Conservation (phyloP, 2,797 vertebrate species). For the Fratercula arctica region DNA sequence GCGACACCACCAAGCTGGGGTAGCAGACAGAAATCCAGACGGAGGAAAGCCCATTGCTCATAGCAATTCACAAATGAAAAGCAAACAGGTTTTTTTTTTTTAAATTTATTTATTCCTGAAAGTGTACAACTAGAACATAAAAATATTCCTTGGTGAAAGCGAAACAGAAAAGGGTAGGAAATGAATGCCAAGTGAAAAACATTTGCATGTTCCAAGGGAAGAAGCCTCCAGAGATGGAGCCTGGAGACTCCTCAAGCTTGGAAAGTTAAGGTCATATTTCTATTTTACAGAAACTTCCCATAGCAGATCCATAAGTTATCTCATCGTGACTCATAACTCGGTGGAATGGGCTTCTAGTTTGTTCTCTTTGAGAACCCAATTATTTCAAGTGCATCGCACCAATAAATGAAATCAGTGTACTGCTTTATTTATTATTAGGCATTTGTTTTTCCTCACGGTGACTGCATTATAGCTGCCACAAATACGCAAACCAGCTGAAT, state of each 20-base stretch:
- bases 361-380: slow-evolving; percentile 41
- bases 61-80: background rate
- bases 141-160: slow-evolving; percentile 24
- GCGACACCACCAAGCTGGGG: background rate
- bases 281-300: background rate
- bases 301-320: background rate
- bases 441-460: slow-evolving; percentile 33
- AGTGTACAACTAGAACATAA: background rate
- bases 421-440: slow-evolving; percentile 44
- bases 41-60: background rate
- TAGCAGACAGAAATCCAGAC: background rate
- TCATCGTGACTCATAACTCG: background rate
- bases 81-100: background rate
- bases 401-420: slow-evolving; percentile 16
- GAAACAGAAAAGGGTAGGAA: background rate
- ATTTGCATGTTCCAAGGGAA: background rate
- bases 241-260: background rate
- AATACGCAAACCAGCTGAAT: slow-evolving; percentile 7
- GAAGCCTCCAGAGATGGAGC: background rate
- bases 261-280: background rate
- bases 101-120: slow-evolving; percentile 33
- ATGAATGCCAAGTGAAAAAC: background rate
- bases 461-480: slow-evolving; percentile 5
- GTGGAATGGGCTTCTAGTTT: background rate
- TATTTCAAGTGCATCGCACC: slow-evolving; percentile 37